Base-by-base conservation (phyloP, 2,113 vertebrate genomes). In the Prochilodus magdalenae region DNA sequence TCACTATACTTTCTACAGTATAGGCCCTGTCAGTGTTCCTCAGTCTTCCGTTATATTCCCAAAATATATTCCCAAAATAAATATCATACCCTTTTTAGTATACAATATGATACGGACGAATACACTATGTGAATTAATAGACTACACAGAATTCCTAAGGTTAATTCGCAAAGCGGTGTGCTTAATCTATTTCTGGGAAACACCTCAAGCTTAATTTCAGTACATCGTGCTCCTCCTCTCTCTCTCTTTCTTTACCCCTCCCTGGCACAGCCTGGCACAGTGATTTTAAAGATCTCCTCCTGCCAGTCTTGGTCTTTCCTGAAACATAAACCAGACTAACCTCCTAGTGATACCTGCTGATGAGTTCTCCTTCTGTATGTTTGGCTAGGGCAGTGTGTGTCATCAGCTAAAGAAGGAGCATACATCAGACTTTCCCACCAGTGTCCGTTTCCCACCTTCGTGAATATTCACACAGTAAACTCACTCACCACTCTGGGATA, bases 401-500 rank as follows among this genome's bases (percentile, higher is more conserved):
- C 16, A 7, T 36, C 74, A 71, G n/a, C 70, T 80, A 73, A 71
- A 62, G 44, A 74, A 30, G 33, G 47, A 36, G 11, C n/a, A 5
- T 22, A 44, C 51, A 85, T 66, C 55, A 83, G 55, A 87, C 86
- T 86, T 86, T 82, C 80, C 73, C 88, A 87, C 60, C 73, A 29
- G 57, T 80, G 69, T 83, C 72, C 36, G 24, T 57, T 72, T 47
- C 49, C 63, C 22, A 67, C 66, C 40, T 51, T 33, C 62, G 3
- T 79, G 30, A 72, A 72, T 69, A 5, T 30, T 33, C n/a, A 77
- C 10, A 30, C 29, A 36, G 4, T 29, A 27, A 11, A n/a, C 7
- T 36, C 7, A 24, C 47, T 77, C 59, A 63, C 11, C 14, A 44
- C 26, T 65, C 36, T 13, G 20, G 53, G 29, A 75, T 40, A 40